Conservation (phyloP, 2,797 vertebrate genomes). For the Parauchenoglanis ngamensis region DNA sequence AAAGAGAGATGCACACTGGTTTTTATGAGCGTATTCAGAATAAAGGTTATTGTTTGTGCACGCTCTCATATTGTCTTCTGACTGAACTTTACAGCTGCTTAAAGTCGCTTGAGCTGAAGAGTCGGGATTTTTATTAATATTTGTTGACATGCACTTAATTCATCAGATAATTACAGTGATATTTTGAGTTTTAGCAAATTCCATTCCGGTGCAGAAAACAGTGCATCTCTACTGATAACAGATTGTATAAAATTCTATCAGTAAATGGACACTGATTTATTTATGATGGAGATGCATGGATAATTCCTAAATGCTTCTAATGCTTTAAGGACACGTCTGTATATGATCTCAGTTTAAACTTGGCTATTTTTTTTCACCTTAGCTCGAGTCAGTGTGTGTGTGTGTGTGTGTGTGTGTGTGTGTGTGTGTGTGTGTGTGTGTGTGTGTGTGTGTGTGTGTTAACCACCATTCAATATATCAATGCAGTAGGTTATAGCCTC, state of each 20-base stretch:
- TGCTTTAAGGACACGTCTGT: neutral
- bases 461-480: constrained; percentile 7
- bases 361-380: neutral
- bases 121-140: neutral
- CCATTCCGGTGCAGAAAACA: neutral
- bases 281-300: neutral
- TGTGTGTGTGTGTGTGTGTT: neutral
- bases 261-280: neutral
- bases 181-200: neutral
- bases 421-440: neutral
- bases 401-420: neutral
- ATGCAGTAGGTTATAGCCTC: constrained; percentile 15
- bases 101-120: neutral
- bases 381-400: neutral
- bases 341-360: neutral
- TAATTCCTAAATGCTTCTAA: neutral
- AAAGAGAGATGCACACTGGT: neutral
- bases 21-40: neutral
- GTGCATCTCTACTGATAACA: neutral
- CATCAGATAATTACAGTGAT: neutral
- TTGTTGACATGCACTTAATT: neutral
- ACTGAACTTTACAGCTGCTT: neutral
- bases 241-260: neutral
- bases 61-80: neutral
- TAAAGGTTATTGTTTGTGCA: neutral